Percentiles rank a stretch among this genome's conserved stretches.
Conservation (phyloP, 1,140 invertebrate genomes). For the Ceratina australensis region DNA sequence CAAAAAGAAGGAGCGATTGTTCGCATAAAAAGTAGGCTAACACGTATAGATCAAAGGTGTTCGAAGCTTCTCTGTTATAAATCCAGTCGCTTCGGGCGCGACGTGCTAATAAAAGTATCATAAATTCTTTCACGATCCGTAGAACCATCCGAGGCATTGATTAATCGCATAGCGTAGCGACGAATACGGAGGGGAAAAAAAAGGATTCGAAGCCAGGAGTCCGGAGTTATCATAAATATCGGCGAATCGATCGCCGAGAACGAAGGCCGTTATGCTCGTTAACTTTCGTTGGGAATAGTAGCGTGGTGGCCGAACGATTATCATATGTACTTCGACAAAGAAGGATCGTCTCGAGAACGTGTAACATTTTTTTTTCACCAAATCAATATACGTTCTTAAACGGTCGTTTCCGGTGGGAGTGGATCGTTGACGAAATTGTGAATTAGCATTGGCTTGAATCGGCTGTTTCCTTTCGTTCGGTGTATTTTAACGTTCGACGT, state of each 20-base stretch:
- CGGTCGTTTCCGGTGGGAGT: neutral
- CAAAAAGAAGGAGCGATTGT: no score
- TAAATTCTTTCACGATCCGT: conserved; percentile 1
- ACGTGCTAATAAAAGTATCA: conserved; percentile 1
- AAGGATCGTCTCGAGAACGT: neutral
- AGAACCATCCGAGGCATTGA: conserved; percentile 1
- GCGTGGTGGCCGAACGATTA: conserved; percentile 10
- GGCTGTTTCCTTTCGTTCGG: neutral
- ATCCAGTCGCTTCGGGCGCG: neutral
- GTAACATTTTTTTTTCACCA: neutral
- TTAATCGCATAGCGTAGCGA: conserved; percentile 22
- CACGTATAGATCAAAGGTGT: neutral
- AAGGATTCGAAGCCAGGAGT: neutral
- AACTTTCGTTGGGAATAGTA: conserved; percentile 47
- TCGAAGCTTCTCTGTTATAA: neutral
- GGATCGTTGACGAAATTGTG: neutral
- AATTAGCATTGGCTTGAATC: neutral
- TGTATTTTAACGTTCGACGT: no score
- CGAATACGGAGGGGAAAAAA: neutral
- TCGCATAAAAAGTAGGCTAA: neutral
- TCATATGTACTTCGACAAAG: neutral
- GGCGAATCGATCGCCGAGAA: conserved; percentile 31
- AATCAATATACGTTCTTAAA: neutral
- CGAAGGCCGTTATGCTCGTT: conserved; percentile 55
- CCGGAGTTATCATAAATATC: conserved; percentile 12